Evolutionary conservation across 2,888 invertebrate species (phyloP).

Genomic region (Spodoptera littoralis): DNA sequence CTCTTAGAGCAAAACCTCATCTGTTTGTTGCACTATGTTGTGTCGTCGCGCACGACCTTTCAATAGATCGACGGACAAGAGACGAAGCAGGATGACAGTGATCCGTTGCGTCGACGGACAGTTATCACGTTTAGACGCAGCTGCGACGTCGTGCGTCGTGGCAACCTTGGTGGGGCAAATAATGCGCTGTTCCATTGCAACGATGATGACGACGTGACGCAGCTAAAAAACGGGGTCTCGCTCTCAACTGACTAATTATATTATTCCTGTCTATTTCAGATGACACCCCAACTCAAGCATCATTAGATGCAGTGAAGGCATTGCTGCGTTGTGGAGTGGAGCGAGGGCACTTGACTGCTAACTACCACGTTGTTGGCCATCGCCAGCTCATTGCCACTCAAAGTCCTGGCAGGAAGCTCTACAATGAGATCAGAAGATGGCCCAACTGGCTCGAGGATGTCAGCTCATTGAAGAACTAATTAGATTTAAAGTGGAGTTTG

Average conservation of each 20-base stretch:
- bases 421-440: slow-evolving; percentile 82
- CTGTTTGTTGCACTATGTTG: too few species aligned
- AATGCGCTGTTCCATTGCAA: too few species aligned
- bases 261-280: slow-evolving; percentile 82
- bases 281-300: slow-evolving; percentile 87
- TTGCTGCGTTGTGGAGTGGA: slow-evolving; percentile 90
- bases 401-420: slow-evolving; percentile 84
- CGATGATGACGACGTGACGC: too few species aligned
- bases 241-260: not conserved
- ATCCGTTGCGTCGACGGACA: too few species aligned
- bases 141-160: too few species aligned
- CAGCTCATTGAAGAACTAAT: slow-evolving; percentile 60
- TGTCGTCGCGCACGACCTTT: too few species aligned
- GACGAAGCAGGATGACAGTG: too few species aligned
- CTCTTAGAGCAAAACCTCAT: too few species aligned
- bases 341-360: slow-evolving; percentile 86
- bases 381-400: slow-evolving; percentile 79
- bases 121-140: too few species aligned
- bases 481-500: not conserved
- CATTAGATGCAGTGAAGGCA: slow-evolving; percentile 87
- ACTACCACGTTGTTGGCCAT: slow-evolving; percentile 90
- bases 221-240: too few species aligned
- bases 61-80: too few species aligned
- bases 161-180: too few species aligned
- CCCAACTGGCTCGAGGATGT: slow-evolving; percentile 79